phyloP scores from a whole-genome alignment of 1,140 invertebrate genomes.

The Zaprionus gabonicus region DNA sequence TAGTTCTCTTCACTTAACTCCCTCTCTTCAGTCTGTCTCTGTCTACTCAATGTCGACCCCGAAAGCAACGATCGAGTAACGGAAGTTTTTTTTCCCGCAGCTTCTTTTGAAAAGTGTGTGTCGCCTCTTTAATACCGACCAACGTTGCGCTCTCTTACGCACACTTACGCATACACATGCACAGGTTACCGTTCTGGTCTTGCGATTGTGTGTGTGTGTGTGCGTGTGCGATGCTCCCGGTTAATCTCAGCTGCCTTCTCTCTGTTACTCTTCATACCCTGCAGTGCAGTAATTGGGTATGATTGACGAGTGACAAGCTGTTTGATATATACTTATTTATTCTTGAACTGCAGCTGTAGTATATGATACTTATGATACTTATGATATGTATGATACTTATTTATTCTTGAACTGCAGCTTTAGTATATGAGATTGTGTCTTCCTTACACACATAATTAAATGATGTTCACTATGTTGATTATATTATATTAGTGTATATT shows the following conservation, averaged over 20 bases:
- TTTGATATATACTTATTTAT: not conserved
- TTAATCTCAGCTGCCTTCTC: slow-evolving; percentile 30
- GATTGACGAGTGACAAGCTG: not conserved
- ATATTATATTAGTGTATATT: too few species aligned
- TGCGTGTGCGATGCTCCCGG: slow-evolving; percentile 10
- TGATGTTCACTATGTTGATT: too few species aligned
- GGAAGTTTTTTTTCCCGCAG: slow-evolving; percentile 60
- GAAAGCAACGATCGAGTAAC: slow-evolving; percentile 49
- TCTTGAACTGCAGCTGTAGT: not conserved
- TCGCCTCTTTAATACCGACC: not conserved
- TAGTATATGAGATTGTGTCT: not conserved
- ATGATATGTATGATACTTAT: not conserved
- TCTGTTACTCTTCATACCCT: slow-evolving; percentile 9
- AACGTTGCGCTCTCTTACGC: slow-evolving; percentile 3
- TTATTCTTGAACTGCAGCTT: not conserved
- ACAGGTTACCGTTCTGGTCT: slow-evolving; percentile 4
- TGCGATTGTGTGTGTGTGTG: not conserved
- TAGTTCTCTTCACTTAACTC: not conserved
- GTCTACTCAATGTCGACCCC: slow-evolving; percentile 24
- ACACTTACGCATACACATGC: not conserved
- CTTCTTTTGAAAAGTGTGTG: slow-evolving; percentile 11
- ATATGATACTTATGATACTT: too few species aligned
- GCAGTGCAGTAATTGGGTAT: not conserved
- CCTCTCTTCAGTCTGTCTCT: not conserved
- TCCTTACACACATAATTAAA: not conserved